phyloP scores from a whole-genome alignment of 1,140 invertebrate species.

The Dendrolimus kikuchii region DNA sequence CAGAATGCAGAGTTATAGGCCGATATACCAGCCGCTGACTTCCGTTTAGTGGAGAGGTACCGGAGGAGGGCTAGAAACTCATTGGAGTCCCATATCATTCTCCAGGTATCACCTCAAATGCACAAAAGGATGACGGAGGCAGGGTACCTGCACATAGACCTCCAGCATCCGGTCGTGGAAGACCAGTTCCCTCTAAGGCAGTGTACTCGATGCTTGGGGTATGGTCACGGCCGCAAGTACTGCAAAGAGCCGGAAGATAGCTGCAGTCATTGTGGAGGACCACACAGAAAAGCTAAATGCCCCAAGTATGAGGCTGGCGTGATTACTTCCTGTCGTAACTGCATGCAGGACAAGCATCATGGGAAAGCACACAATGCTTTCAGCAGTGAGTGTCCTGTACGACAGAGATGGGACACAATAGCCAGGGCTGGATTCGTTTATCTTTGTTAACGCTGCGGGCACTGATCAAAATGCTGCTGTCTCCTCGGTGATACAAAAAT shows the following conservation, averaged over 20 bases:
- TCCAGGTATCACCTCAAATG: background rate
- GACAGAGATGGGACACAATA: constrained; percentile 3
- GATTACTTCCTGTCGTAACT: constrained; percentile 6
- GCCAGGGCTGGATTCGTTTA: constrained; percentile 5
- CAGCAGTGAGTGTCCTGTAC: constrained; percentile 5
- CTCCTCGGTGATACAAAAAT: no score
- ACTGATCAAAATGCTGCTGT: background rate
- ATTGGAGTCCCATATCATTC: background rate
- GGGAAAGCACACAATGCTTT: constrained; percentile 5
- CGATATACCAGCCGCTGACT: background rate
- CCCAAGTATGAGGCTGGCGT: background rate
- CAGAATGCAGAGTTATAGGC: background rate
- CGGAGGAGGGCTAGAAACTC: constrained; percentile 1
- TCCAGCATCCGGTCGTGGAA: background rate
- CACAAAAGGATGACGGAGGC: background rate
- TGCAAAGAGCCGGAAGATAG: background rate
- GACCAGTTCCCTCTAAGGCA: constrained; percentile 5
- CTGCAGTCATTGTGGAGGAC: constrained; percentile 10
- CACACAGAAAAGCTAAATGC: constrained; percentile 2
- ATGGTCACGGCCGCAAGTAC: background rate
- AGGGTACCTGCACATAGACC: background rate
- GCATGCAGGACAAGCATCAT: background rate
- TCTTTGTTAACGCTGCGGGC: constrained; percentile 2
- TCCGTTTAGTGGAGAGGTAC: background rate
- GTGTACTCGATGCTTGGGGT: constrained; percentile 4